These are phyloP conservation scores for Pholis gunnellus DNA, from an alignment of 2,113 vertebrate species.

Conservation along the genomic window DNA sequence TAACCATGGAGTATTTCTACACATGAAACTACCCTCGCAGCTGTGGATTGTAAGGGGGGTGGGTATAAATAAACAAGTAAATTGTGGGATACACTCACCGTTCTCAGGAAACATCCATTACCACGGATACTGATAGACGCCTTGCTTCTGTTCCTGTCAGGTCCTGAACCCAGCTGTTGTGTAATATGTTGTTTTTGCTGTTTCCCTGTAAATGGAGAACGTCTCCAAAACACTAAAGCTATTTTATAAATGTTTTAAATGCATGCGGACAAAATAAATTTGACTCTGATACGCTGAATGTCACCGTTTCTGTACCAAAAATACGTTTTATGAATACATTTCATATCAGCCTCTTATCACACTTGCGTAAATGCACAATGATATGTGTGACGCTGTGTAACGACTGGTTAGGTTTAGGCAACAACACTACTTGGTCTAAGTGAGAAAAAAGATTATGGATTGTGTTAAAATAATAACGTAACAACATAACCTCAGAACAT, in stretches of 20 bases:
- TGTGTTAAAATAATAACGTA: too few relatives aligned
- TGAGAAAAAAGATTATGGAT: too few relatives aligned
- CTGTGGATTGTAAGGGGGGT: conserved; percentile 16
- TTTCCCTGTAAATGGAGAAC: not conserved
- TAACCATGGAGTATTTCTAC: not conserved
- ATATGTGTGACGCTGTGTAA: too few relatives aligned
- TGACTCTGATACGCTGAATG: too few relatives aligned
- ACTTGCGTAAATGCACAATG: too few relatives aligned
- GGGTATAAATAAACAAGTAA: conserved; percentile 42
- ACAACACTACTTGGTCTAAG: too few relatives aligned
- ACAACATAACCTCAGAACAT: too few relatives aligned
- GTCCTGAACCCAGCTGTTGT: conserved; percentile 28
- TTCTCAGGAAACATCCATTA: conserved; percentile 55
- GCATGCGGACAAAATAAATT: not conserved
- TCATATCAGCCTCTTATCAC: too few relatives aligned
- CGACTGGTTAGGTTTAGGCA: too few relatives aligned
- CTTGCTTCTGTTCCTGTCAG: conserved; percentile 47
- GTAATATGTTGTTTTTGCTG: conserved; percentile 34
- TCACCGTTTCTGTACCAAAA: too few relatives aligned
- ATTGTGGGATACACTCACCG: conserved; percentile 32
- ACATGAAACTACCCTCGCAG: conserved; percentile 19
- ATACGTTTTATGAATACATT: too few relatives aligned
- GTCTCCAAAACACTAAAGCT: conserved; percentile 1
- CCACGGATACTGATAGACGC: conserved; percentile 39
- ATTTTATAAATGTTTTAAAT: not conserved